These are phyloP conservation scores for Eidolon helvum DNA, from an alignment of 2,113 vertebrate genomes.

Conservation along the genomic window DNA sequence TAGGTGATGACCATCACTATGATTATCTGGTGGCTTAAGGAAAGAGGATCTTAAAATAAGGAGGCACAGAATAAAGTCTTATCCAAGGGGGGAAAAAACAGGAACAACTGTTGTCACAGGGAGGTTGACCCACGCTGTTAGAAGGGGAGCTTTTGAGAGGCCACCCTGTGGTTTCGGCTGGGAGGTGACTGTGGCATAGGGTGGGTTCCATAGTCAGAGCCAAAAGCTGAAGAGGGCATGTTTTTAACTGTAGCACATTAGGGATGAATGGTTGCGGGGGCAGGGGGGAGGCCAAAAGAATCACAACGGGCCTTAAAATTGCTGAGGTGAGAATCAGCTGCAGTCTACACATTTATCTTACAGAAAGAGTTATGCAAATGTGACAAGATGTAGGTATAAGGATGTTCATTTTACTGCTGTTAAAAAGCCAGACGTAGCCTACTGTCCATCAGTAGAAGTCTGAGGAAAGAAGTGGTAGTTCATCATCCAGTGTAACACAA, in stretches of 20 bases:
- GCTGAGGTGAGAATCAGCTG: background rate
- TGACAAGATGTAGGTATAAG: background rate
- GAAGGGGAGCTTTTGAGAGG: background rate
- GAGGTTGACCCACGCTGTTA: background rate
- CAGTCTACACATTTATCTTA: background rate
- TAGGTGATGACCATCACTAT: background rate
- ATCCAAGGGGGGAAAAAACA: background rate
- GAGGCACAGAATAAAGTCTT: background rate
- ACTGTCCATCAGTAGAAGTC: background rate
- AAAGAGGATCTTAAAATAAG: background rate
- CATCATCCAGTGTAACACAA: background rate
- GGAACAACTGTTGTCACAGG: background rate
- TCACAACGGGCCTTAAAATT: background rate
- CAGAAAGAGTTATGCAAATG: background rate
- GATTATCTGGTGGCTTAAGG: background rate
- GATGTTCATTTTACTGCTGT: background rate
- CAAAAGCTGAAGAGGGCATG: background rate
- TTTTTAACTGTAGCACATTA: background rate
- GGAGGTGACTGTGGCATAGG: background rate
- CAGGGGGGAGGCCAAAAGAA: background rate
- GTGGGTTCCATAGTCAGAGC: background rate
- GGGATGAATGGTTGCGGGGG: background rate
- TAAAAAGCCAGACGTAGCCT: background rate
- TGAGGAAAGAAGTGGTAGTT: background rate
- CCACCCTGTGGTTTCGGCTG: background rate